Conservation (phyloP, 2,113 vertebrate genomes). For the Scartelaos histophorus region DNA sequence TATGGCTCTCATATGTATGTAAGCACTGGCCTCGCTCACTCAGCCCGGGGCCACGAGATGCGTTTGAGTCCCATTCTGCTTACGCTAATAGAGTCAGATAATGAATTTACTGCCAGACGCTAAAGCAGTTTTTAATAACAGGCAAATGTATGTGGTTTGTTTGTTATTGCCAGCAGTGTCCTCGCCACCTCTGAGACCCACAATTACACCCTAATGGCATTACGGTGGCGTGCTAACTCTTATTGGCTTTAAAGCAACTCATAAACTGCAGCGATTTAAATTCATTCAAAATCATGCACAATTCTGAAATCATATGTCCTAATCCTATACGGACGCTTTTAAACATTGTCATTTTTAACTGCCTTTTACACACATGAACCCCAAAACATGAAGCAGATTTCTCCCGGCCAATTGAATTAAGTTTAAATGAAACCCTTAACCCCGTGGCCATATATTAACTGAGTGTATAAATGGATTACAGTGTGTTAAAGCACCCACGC, state of each 20-base stretch:
- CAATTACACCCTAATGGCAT: conserved; percentile 65
- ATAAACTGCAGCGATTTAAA: conserved; percentile 40
- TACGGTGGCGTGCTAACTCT: conserved; percentile 54
- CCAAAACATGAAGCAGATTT: conserved; percentile 47
- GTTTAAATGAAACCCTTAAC: conserved; percentile 67
- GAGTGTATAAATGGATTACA: conserved; percentile 69
- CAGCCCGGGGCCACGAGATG: conserved; percentile 35
- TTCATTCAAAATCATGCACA: conserved; percentile 23
- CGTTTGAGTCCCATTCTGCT: conserved; percentile 57
- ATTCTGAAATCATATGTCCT: conserved; percentile 36
- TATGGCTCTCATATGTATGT: conserved; percentile 27
- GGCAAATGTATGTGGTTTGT: conserved; percentile 49
- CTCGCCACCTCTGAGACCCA: conserved; percentile 56
- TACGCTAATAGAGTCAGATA: conserved; percentile 69
- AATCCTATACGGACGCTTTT: conserved; percentile 11
- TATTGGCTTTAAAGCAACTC: conserved; percentile 60
- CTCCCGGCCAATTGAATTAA: conserved; percentile 60
- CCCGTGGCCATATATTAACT: conserved; percentile 53
- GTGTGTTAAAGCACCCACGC: conserved; percentile 50
- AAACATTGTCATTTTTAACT: not conserved
- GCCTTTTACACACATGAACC: conserved; percentile 18
- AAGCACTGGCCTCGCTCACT: conserved; percentile 26
- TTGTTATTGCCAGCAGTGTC: conserved; percentile 74
- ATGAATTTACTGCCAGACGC: conserved; percentile 76
- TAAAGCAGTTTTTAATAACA: conserved; percentile 77